These are phyloP conservation scores for Hedychridium roseum DNA, from an alignment of 2,888 invertebrate genomes.

Conservation along the genomic window DNA sequence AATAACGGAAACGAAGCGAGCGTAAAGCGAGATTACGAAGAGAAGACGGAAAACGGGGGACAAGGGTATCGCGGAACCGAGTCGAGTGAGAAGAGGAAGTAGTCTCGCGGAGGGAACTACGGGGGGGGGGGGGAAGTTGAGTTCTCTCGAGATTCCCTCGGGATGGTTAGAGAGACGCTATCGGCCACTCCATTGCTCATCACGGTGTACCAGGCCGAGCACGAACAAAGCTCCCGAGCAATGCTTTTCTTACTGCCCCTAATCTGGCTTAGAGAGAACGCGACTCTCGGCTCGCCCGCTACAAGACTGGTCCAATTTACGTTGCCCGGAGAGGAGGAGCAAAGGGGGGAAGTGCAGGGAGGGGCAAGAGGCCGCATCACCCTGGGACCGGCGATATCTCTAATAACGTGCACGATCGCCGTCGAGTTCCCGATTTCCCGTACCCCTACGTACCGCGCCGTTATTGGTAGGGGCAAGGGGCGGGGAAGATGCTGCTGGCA, in stretches of 20 bases:
- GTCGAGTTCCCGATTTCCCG: slow-evolving; percentile 2
- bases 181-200: slow-evolving; percentile 55
- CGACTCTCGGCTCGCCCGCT: slow-evolving; percentile 13
- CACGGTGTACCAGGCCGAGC: slow-evolving; percentile 44
- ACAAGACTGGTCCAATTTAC: slow-evolving; percentile 39
- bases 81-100: slow-evolving; percentile 12
- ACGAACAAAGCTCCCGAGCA: slow-evolving; percentile 50
- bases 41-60: slow-evolving; percentile 7
- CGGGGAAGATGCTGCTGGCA: too few relatives aligned
- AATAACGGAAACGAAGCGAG: too few relatives aligned
- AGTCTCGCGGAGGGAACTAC: slow-evolving; percentile 14
- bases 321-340: too few relatives aligned
- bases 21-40: neutral
- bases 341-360: too few relatives aligned
- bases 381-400: slow-evolving; percentile 34
- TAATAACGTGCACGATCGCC: slow-evolving; percentile 35
- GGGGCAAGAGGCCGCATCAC: slow-evolving; percentile 33
- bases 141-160: slow-evolving; percentile 40
- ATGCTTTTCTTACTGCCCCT: slow-evolving; percentile 54
- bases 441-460: slow-evolving; percentile 2
- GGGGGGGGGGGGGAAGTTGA: slow-evolving; percentile 12
- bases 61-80: slow-evolving; percentile 6
- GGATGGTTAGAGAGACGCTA: slow-evolving; percentile 48
- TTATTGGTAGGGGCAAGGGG: slow-evolving; percentile 5
- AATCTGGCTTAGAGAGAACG: slow-evolving; percentile 49